Conservation (phyloP, 2,113 vertebrate genomes). For the Lepisosteus osseus region DNA sequence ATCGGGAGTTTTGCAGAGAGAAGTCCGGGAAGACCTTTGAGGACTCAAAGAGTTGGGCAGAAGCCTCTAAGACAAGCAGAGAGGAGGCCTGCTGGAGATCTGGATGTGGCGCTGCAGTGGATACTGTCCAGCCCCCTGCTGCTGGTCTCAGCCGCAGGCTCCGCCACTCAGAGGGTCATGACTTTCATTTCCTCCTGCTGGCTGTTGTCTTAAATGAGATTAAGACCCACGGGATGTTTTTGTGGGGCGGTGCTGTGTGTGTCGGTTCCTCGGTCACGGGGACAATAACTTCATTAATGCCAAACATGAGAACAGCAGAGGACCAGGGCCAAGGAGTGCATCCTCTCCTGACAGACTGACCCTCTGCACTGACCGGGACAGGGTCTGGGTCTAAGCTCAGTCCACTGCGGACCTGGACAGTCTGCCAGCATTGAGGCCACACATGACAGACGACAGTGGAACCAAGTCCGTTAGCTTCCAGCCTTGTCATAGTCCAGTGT, state of each 20-base stretch:
- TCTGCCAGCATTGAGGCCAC: neutral
- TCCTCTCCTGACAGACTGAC: no score
- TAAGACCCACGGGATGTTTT: slow-evolving; percentile 3
- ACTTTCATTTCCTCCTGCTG: no score
- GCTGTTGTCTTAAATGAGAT: neutral
- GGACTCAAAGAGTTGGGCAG: neutral
- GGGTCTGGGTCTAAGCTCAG: neutral
- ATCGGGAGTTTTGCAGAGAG: no score
- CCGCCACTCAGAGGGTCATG: neutral
- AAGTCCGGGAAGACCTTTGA: no score
- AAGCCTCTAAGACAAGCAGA: neutral
- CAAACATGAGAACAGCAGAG: no score
- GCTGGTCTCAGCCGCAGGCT: no score
- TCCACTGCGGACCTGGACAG: neutral
- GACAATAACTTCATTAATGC: neutral
- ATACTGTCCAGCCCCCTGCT: no score
- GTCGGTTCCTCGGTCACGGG: neutral
- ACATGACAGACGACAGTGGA: no score
- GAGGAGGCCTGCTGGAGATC: neutral
- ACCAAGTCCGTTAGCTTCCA: no score
- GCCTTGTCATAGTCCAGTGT: no score
- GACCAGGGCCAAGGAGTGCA: no score
- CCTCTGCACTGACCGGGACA: neutral
- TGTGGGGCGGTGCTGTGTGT: no score
- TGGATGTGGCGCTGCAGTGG: neutral